phyloP scores from a whole-genome alignment of 1,140 invertebrate species.

The honey bee (Apis mellifera) region Amel_HAv3.1 CM009931.2:5009001-5009500 shows the following conservation, averaged over 20 bases:
- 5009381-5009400: background rate
- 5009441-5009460: conserved; percentile 1
- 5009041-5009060: conserved; percentile 24
- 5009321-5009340: conserved; percentile 31
- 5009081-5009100: conserved; percentile 31
- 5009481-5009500: conserved; percentile 21
- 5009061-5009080: conserved; percentile 24
- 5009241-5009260: conserved; percentile 42
- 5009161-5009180: conserved; percentile 19
- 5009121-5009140: conserved; percentile 22
- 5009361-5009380: conserved; percentile 3
- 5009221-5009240: conserved; percentile 41
- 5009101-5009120: conserved; percentile 47
- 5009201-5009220: conserved; percentile 41
- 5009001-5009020: conserved; percentile 55
- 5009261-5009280: conserved; percentile 33
- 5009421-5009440: background rate
- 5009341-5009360: conserved; percentile 19
- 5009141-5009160: conserved; percentile 14
- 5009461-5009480: conserved; percentile 30
- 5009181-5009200: conserved; percentile 49
- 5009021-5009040: conserved; percentile 10
- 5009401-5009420: background rate
- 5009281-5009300: conserved; percentile 60
- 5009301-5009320: conserved; percentile 44